Percentiles rank a stretch among this genome's conserved stretches.
These are phyloP conservation scores for Xestia ashworthii DNA, from an alignment of 2,888 invertebrate genomes.

Conservation along the genomic window DNA sequence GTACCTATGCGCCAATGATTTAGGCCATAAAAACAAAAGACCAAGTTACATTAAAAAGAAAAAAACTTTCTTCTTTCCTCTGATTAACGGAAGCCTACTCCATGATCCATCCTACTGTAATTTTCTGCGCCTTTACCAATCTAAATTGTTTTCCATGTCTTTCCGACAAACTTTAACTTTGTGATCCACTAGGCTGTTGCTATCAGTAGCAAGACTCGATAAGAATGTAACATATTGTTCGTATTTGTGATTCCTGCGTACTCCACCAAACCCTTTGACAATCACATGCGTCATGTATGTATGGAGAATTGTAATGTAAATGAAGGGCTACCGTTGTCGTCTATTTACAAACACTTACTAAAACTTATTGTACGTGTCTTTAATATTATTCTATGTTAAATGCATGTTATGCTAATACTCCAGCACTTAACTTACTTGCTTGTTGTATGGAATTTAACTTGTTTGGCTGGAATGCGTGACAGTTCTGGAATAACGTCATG, in stretches of 20 bases:
- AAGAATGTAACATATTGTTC: neutral
- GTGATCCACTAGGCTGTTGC: neutral
- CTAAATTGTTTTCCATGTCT: neutral
- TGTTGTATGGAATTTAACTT: conserved; percentile 44
- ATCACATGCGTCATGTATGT: conserved; percentile 9
- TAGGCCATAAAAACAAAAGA: neutral
- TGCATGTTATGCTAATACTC: conserved; percentile 38
- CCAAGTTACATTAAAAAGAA: too few relatives aligned
- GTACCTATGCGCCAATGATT: too few relatives aligned
- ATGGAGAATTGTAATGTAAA: conserved; percentile 38
- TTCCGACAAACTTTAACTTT: neutral
- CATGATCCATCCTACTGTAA: too few relatives aligned
- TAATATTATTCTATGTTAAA: conserved; percentile 45
- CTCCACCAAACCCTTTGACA: conserved; percentile 22
- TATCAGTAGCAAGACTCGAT: neutral
- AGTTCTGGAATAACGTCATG: conserved; percentile 3
- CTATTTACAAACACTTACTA: conserved; percentile 56
- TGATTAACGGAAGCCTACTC: neutral
- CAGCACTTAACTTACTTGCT: conserved; percentile 13
- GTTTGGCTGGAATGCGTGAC: conserved; percentile 27
- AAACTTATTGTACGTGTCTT: conserved; percentile 54
- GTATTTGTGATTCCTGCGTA: neutral
- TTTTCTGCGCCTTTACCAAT: neutral
- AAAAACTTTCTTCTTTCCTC: neutral
- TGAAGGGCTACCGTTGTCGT: conserved; percentile 33